These are phyloP conservation scores for Glyphotaelius pellucidus DNA, from an alignment of 2,888 invertebrate genomes.

Conservation along the genomic window DNA sequence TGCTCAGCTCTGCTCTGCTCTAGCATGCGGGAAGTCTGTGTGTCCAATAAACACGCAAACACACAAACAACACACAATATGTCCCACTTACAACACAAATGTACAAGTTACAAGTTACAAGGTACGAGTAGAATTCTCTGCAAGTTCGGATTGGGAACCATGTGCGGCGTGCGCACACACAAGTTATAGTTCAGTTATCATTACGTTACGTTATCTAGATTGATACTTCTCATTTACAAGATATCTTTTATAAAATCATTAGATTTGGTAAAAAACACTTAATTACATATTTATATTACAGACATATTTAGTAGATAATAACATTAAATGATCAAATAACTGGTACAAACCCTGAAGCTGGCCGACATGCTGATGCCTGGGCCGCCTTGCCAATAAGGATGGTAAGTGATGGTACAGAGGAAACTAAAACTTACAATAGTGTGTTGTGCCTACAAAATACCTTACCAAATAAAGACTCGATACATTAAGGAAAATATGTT, in stretches of 20 bases:
- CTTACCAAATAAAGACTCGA: slow-evolving; percentile 60
- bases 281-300: slow-evolving; percentile 41
- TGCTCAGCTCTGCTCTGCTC: not conserved
- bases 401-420: not conserved
- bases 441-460: slow-evolving; percentile 60
- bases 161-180: no score
- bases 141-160: not conserved
- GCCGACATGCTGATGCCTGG: not conserved
- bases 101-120: slow-evolving; percentile 13
- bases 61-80: slow-evolving; percentile 11
- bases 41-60: slow-evolving; percentile 1
- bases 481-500: slow-evolving; percentile 52
- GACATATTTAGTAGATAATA: slow-evolving; percentile 21
- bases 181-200: not conserved
- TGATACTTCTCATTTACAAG: slow-evolving; percentile 2
- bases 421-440: slow-evolving; percentile 43
- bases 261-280: slow-evolving; percentile 41
- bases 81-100: not conserved
- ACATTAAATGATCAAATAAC: slow-evolving; percentile 31
- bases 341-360: slow-evolving; percentile 30
- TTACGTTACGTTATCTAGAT: not conserved
- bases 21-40: not conserved
- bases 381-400: slow-evolving; percentile 13
- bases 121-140: slow-evolving; percentile 16
- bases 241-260: slow-evolving; percentile 11